A percentile compares a stretch with the other conserved stretches of the same genome.
Conservation (phyloP, 1,140 invertebrate genomes). For the Lethocerus indicus region DNA sequence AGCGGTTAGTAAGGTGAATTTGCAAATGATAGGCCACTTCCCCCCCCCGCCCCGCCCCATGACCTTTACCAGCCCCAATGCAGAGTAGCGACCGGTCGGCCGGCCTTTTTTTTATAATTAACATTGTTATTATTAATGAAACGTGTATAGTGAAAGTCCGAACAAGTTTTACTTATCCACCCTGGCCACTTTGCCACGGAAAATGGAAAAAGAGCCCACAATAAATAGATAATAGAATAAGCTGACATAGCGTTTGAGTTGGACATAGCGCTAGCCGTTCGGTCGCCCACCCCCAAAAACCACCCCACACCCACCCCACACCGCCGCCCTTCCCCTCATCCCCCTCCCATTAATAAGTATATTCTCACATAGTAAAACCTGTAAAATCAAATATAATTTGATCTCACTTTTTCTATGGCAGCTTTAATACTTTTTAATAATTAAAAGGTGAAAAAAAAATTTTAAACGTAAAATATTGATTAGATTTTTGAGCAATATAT, state of each 20-base stretch:
- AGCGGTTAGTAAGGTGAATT: background rate
- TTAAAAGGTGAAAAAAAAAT: slow-evolving; percentile 7
- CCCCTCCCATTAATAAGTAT: background rate
- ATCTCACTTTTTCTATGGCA: slow-evolving; percentile 14
- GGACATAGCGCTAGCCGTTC: background rate
- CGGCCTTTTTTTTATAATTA: too few relatives aligned
- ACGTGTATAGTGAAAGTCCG: too few relatives aligned
- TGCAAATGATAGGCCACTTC: too few relatives aligned
- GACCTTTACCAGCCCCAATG: too few relatives aligned
- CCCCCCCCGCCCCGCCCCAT: too few relatives aligned
- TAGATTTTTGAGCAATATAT: slow-evolving; percentile 13
- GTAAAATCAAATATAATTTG: slow-evolving; percentile 15
- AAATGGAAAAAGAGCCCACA: too few relatives aligned
- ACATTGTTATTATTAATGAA: too few relatives aligned
- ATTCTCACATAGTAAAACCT: slow-evolving; percentile 6
- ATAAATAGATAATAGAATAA: background rate
- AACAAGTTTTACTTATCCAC: too few relatives aligned
- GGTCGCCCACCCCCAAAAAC: background rate
- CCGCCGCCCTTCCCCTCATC: background rate
- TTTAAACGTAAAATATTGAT: slow-evolving; percentile 11
- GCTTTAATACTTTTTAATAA: slow-evolving; percentile 10
- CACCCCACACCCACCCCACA: background rate
- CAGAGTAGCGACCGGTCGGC: too few relatives aligned
- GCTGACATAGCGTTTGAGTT: background rate
- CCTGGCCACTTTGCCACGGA: too few relatives aligned